These are phyloP conservation scores for Takifugu ocellatus DNA, from an alignment of 2,797 vertebrate genomes.

Conservation along the genomic window DNA sequence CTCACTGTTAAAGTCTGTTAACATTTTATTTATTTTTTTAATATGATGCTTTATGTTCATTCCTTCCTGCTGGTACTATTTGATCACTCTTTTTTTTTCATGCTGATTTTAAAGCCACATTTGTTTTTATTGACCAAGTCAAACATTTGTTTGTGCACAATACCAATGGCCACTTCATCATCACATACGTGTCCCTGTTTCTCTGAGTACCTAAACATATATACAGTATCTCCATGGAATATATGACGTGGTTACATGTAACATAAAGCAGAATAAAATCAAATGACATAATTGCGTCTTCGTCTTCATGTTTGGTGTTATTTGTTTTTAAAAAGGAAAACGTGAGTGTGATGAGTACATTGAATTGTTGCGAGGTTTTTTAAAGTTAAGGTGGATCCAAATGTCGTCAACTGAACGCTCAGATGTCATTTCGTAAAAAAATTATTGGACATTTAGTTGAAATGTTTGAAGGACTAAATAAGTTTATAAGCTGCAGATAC, in stretches of 20 bases:
- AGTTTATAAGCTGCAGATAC: too few species aligned
- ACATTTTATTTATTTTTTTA: conserved; percentile 61
- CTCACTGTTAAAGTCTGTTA: conserved; percentile 39
- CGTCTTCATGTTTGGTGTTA: neutral
- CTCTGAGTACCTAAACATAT: conserved; percentile 54
- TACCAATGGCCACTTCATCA: conserved; percentile 4
- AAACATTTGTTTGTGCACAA: conserved; percentile 26
- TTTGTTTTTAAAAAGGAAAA: neutral
- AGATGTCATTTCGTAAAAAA: too few species aligned
- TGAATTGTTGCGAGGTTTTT: too few species aligned
- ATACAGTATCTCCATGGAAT: conserved; percentile 64
- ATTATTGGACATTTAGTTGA: too few species aligned
- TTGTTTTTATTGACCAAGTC: conserved; percentile 17
- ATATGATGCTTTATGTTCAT: conserved; percentile 41
- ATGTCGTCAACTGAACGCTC: too few species aligned
- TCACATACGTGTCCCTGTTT: conserved; percentile 19
- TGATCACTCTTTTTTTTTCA: conserved; percentile 20
- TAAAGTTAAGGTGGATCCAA: too few species aligned
- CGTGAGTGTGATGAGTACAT: too few species aligned
- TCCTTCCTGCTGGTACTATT: conserved; percentile 36
- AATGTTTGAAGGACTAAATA: too few species aligned
- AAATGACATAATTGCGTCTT: conserved; percentile 27
- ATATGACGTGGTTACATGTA: conserved; percentile 67
- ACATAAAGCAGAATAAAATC: conserved; percentile 70
- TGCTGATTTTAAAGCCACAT: conserved; percentile 33